Percentiles rank a stretch among this genome's conserved stretches.
phyloP scores from a whole-genome alignment of 2,797 vertebrate genomes.

The Podarcis lilfordi region DNA sequence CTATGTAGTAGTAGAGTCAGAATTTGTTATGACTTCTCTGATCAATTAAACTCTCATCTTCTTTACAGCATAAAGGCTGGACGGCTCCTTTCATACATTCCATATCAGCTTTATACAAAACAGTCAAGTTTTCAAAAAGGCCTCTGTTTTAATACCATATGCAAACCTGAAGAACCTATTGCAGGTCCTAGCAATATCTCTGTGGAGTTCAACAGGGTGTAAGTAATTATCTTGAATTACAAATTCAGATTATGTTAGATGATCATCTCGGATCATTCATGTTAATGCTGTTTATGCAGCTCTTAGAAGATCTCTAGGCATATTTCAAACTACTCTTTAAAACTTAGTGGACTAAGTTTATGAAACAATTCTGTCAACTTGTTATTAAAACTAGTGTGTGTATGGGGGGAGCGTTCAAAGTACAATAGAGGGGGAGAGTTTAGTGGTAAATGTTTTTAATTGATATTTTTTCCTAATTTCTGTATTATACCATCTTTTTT shows the following conservation, averaged over 20 bases:
- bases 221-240: constrained; percentile 76
- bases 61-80: constrained; percentile 90
- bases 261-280: constrained; percentile 15
- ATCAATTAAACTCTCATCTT: constrained; percentile 18
- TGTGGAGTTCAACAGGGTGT: constrained; percentile 86
- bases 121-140: constrained; percentile 84
- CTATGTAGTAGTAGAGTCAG: constrained; percentile 4
- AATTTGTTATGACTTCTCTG: neutral
- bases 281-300: constrained; percentile 14
- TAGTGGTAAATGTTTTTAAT: neutral
- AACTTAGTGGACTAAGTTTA: neutral
- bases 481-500: constrained; percentile 42
- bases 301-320: neutral
- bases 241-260: constrained; percentile 10
- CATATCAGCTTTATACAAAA: constrained; percentile 95
- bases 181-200: constrained; percentile 82
- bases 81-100: constrained; percentile 87
- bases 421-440: neutral
- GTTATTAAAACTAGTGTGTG: neutral
- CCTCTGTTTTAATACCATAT: constrained; percentile 84
- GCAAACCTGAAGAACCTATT: constrained; percentile 77
- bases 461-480: neutral
- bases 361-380: neutral
- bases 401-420: neutral
- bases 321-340: neutral